phyloP scores from a whole-genome alignment of 2,888 invertebrate species.

The Hirtodrosophila duncani region DNA sequence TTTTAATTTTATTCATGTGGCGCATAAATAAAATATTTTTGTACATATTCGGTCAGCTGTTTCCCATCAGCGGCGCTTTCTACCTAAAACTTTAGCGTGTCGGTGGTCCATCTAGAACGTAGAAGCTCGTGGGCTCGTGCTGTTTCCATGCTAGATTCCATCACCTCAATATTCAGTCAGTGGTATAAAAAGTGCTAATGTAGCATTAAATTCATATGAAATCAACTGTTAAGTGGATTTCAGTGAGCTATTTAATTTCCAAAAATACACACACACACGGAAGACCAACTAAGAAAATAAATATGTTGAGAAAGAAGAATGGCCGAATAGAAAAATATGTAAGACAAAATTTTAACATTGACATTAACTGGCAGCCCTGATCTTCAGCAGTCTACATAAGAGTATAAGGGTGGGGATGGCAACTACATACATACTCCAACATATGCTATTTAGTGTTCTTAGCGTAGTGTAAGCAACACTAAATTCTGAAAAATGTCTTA shows the following conservation, averaged over 20 bases:
- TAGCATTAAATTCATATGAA: slow-evolving; percentile 71
- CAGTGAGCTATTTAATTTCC: slow-evolving; percentile 69
- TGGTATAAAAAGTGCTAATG: slow-evolving; percentile 60
- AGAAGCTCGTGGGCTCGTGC: neutral
- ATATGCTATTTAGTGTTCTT: too few species aligned
- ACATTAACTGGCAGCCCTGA: too few species aligned
- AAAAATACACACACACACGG: slow-evolving; percentile 9
- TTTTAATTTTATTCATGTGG: slow-evolving; percentile 58
- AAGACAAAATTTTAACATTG: slow-evolving; percentile 8
- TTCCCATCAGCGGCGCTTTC: slow-evolving; percentile 63
- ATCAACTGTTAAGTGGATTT: slow-evolving; percentile 70
- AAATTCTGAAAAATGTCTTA: too few species aligned
- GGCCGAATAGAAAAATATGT: too few species aligned
- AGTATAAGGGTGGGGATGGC: too few species aligned
- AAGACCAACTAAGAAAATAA: slow-evolving; percentile 36
- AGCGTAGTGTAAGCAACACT: too few species aligned
- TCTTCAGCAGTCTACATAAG: too few species aligned
- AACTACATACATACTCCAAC: too few species aligned
- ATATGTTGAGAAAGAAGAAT: slow-evolving; percentile 53
- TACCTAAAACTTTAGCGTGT: slow-evolving; percentile 32
- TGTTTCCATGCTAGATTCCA: slow-evolving; percentile 38
- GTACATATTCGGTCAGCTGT: slow-evolving; percentile 62
- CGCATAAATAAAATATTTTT: slow-evolving; percentile 68
- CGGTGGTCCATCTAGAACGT: slow-evolving; percentile 47
- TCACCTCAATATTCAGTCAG: slow-evolving; percentile 40